Evolutionary conservation across 53 echinoderm and acorn worm species (phyloP).

Genomic region (Luidia sarsii): DNA sequence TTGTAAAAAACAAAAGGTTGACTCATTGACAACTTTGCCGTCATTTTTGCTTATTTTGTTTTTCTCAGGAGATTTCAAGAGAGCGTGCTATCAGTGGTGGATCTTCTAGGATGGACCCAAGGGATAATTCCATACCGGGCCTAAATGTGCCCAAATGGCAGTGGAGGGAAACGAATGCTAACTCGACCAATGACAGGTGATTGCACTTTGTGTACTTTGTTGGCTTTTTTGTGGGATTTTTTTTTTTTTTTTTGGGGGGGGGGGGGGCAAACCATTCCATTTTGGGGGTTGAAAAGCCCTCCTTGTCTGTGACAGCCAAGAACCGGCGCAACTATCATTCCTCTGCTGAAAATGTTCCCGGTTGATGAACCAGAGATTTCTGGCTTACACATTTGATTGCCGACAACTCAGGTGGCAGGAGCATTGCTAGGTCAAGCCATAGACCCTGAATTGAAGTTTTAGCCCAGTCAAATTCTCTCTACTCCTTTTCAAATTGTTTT

Average conservation of each 20-base stretch:
- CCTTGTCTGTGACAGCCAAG: background rate
- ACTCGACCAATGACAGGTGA: constrained; percentile 33
- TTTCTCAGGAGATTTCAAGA: too few species aligned
- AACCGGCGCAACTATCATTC: background rate
- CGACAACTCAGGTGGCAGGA: background rate
- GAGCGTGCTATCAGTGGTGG: too few species aligned
- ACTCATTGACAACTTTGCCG: too few species aligned
- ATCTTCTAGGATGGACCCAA: too few species aligned
- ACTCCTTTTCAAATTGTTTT: background rate
- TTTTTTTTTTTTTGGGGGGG: too few species aligned
- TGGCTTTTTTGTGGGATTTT: background rate
- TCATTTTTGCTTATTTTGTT: too few species aligned
- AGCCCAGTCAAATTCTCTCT: background rate
- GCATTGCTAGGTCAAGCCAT: background rate
- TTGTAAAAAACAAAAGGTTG: too few species aligned
- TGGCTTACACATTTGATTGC: background rate
- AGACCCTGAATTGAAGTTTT: background rate
- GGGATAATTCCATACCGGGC: too few species aligned
- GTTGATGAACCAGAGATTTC: background rate
- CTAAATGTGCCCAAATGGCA: constrained; percentile 51
- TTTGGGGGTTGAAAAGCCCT: background rate
- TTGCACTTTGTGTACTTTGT: background rate
- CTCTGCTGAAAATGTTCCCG: background rate
- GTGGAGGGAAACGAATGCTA: constrained; percentile 20
- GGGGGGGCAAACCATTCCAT: background rate